phyloP scores from a whole-genome alignment of 2,113 vertebrate species.

The Siniperca knerii region DNA sequence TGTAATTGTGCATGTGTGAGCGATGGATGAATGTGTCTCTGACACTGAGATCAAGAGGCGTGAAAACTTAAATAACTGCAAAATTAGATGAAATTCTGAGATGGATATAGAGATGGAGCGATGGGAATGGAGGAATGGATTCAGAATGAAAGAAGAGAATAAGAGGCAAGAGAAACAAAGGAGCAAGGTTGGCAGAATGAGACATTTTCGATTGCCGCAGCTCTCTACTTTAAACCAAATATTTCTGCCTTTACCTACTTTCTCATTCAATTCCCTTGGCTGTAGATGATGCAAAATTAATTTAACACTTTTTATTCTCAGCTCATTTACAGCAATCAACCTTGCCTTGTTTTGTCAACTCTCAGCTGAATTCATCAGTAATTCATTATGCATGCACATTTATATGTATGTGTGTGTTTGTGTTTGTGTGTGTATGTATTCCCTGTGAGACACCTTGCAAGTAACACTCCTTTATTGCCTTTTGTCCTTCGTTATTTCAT shows the following conservation, averaged over 20 bases:
- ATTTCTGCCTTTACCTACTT: background rate
- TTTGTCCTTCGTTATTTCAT: slow-evolving; percentile 44
- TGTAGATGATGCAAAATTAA: slow-evolving; percentile 43
- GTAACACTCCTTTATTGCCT: slow-evolving; percentile 39
- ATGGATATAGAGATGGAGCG: background rate
- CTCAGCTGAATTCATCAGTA: slow-evolving; percentile 50
- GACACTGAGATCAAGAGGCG: background rate
- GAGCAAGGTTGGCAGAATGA: background rate
- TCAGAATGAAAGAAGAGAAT: background rate
- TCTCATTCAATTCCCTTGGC: slow-evolving; percentile 20
- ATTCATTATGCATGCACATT: slow-evolving; percentile 52
- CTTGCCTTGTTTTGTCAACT: slow-evolving; percentile 38
- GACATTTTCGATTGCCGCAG: background rate
- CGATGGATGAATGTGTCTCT: slow-evolving; percentile 19
- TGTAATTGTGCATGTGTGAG: slow-evolving; percentile 9
- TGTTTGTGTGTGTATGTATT: slow-evolving; percentile 22
- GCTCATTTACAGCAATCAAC: slow-evolving; percentile 59
- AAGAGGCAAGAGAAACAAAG: background rate
- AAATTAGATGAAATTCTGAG: background rate
- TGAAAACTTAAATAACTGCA: slow-evolving; percentile 33
- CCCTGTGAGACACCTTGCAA: slow-evolving; percentile 6
- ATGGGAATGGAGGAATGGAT: background rate
- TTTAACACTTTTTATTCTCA: slow-evolving; percentile 50
- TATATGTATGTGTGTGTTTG: slow-evolving; percentile 10
- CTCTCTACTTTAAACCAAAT: slow-evolving; percentile 16